Evolutionary conservation across 2,113 vertebrate species (phyloP).

Genomic region (Candoia aspera): DNA sequence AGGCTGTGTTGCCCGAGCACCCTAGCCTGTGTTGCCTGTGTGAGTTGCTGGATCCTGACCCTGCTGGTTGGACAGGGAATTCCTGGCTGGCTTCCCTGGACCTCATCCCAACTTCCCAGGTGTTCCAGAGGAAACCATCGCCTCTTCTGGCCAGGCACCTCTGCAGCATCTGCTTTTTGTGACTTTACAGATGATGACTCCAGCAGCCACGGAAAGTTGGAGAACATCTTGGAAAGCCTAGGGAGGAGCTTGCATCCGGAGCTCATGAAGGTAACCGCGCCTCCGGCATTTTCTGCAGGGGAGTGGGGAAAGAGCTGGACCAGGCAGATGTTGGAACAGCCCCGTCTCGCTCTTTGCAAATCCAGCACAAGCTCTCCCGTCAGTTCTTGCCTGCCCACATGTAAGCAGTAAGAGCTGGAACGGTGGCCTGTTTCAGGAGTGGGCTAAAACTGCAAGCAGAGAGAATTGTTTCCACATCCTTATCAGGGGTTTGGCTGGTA

Average conservation of each 20-base stretch:
- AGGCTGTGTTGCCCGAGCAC: neutral
- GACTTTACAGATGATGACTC: constrained; percentile 87
- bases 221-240: constrained; percentile 88
- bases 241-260: constrained; percentile 94
- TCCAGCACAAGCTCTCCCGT: rapidly evolving
- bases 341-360: neutral
- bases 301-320: rapidly evolving
- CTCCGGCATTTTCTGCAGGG: neutral
- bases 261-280: constrained; percentile 86
- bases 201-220: constrained; percentile 85
- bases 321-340: neutral
- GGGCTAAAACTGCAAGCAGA: neutral
- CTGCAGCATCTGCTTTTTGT: constrained; percentile 70
- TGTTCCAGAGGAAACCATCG: constrained; percentile 43
- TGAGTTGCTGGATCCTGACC: neutral
- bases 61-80: constrained; percentile 46
- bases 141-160: neutral
- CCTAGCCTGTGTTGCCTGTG: too few relatives aligned
- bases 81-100: constrained; percentile 62
- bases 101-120: constrained; percentile 59
- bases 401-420: neutral
- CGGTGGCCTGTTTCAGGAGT: neutral
- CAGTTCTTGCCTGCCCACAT: neutral
- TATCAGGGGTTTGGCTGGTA: neutral
- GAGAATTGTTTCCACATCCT: neutral